These are phyloP conservation scores for Gallinago media DNA, from an alignment of 2,113 vertebrate genomes.

Conservation along the genomic window DNA sequence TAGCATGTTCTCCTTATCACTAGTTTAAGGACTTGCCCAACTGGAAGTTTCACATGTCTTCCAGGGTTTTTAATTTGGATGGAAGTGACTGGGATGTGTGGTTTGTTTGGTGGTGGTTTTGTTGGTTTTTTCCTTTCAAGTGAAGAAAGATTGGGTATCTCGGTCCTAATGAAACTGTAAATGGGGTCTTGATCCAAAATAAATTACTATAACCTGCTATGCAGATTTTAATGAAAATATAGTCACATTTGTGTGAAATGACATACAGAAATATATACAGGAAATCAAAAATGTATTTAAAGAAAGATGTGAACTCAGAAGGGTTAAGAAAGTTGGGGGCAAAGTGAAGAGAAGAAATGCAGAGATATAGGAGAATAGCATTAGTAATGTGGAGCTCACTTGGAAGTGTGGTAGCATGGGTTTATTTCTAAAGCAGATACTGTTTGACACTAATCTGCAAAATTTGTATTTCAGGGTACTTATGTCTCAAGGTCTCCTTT, in stretches of 20 bases:
- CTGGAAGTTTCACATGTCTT: neutral
- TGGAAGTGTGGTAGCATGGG: neutral
- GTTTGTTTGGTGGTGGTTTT: neutral
- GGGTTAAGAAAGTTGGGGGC: neutral
- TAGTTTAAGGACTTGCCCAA: neutral
- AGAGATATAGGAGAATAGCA: neutral
- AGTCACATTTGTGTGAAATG: neutral
- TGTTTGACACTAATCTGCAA: neutral
- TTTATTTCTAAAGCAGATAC: neutral
- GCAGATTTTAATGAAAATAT: neutral
- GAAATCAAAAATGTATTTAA: neutral
- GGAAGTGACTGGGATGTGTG: neutral
- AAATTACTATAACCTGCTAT: neutral
- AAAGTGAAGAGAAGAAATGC: neutral
- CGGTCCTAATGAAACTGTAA: neutral
- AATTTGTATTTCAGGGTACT: neutral
- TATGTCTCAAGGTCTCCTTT: neutral
- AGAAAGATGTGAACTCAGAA: neutral
- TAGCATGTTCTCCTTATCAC: neutral
- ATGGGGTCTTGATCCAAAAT: neutral
- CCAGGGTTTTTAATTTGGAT: neutral
- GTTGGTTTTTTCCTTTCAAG: neutral
- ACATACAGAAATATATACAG: neutral
- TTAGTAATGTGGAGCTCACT: neutral
- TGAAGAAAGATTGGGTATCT: neutral